These are phyloP conservation scores for Lasioglossum pauxillum DNA, from an alignment of 2,888 invertebrate species.

Conservation along the genomic window DNA sequence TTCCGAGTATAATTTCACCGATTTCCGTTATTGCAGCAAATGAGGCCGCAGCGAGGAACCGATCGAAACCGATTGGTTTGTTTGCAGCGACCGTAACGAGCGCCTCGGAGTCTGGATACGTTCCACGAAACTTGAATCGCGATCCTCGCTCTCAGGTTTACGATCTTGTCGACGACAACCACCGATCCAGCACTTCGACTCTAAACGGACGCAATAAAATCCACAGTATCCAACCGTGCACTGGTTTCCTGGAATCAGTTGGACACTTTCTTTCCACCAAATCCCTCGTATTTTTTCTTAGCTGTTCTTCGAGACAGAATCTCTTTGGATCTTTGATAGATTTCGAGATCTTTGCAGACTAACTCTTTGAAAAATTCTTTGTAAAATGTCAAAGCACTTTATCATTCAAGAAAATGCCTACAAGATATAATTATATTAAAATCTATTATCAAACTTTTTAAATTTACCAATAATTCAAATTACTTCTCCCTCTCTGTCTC, in stretches of 20 bases:
- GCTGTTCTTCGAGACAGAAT: background rate
- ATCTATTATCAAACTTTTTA: too few relatives aligned
- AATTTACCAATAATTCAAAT: too few relatives aligned
- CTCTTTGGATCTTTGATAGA: background rate
- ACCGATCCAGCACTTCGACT: conserved; percentile 17
- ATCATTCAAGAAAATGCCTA: too few relatives aligned
- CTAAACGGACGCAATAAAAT: conserved; percentile 22
- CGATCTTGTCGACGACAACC: conserved; percentile 5
- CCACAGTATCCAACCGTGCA: background rate
- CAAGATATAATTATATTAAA: too few relatives aligned
- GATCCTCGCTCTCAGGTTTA: conserved; percentile 3
- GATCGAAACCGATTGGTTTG: background rate
- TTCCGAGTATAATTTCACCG: background rate
- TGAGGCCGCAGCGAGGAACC: background rate
- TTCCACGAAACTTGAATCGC: background rate
- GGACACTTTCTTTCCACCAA: background rate
- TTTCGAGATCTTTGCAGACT: background rate
- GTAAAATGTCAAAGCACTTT: background rate
- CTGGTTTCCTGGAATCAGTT: conserved; percentile 17
- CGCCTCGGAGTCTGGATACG: background rate
- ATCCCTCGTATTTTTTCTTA: conserved; percentile 43
- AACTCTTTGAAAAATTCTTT: background rate
- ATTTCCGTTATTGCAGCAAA: background rate
- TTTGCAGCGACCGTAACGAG: background rate
- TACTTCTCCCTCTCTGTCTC: too few relatives aligned